phyloP scores from a whole-genome alignment of 2,797 vertebrate genomes.

The Melanotaenia maccullochi region DNA sequence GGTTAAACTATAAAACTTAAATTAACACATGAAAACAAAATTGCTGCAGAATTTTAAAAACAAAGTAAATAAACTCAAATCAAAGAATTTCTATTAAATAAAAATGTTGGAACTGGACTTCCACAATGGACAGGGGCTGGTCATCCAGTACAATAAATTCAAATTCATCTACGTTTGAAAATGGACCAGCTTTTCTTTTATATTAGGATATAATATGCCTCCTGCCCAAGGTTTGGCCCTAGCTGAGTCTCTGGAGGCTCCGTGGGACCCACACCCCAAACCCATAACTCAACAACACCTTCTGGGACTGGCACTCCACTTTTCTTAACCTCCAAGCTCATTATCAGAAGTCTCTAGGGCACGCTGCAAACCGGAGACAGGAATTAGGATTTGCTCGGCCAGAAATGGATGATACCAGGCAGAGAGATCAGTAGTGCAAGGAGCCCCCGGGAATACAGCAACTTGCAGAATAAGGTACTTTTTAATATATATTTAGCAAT shows the following conservation, averaged over 20 bases:
- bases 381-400: slow-evolving; percentile 87
- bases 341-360: slow-evolving; percentile 88
- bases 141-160: too few species aligned
- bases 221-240: slow-evolving; percentile 75
- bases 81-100: too few species aligned
- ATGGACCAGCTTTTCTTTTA: slow-evolving; percentile 76
- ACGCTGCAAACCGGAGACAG: slow-evolving; percentile 88
- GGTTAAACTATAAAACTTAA: too few species aligned
- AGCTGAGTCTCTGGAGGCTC: slow-evolving; percentile 78
- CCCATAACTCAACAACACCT: slow-evolving; percentile 93
- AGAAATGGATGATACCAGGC: slow-evolving; percentile 83
- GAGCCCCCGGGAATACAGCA: slow-evolving; percentile 74
- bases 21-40: too few species aligned
- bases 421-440: slow-evolving; percentile 78
- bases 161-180: slow-evolving; percentile 72
- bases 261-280: slow-evolving; percentile 74
- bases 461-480: slow-evolving; percentile 82
- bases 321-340: slow-evolving; percentile 88
- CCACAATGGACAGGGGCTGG: too few species aligned
- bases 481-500: slow-evolving; percentile 84
- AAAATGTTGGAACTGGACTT: too few species aligned
- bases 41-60: too few species aligned
- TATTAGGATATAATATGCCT: slow-evolving; percentile 74
- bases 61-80: too few species aligned
- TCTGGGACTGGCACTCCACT: slow-evolving; percentile 88